phyloP scores from a whole-genome alignment of 2,888 invertebrate genomes.

The Cosmopolites sordidus region DNA sequence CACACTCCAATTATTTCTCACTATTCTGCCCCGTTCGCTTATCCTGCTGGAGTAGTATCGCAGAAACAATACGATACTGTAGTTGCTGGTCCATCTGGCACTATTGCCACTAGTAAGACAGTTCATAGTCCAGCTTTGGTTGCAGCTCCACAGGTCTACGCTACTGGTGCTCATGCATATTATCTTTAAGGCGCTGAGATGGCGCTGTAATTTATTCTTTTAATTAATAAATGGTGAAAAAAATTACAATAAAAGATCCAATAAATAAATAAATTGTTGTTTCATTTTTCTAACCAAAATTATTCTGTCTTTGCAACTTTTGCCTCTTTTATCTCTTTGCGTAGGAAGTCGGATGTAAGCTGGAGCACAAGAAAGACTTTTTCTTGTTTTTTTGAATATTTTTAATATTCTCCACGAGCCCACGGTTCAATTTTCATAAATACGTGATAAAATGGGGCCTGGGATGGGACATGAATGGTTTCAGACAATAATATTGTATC shows the following conservation, averaged over 20 bases:
- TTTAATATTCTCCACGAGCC: too few species aligned
- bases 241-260: conserved; percentile 8
- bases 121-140: conserved; percentile 20
- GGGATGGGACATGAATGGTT: too few species aligned
- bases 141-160: conserved; percentile 15
- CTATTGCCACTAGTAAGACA: conserved; percentile 32
- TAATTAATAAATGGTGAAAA: conserved; percentile 8
- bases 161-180: conserved; percentile 15
- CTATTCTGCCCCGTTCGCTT: conserved; percentile 25
- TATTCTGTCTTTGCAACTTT: too few species aligned
- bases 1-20: conserved; percentile 11
- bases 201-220: conserved; percentile 13
- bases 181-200: conserved; percentile 11
- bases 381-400: too few species aligned
- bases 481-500: too few species aligned
- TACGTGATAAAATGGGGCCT: too few species aligned
- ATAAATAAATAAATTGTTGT: background rate
- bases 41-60: conserved; percentile 26
- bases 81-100: conserved; percentile 35
- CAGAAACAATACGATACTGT: conserved; percentile 23
- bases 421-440: too few species aligned
- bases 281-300: background rate
- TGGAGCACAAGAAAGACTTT: too few species aligned
- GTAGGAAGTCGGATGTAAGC: too few species aligned
- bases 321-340: too few species aligned